Conservation (phyloP, 2,888 invertebrate genomes). For the Hesperia comma region DNA sequence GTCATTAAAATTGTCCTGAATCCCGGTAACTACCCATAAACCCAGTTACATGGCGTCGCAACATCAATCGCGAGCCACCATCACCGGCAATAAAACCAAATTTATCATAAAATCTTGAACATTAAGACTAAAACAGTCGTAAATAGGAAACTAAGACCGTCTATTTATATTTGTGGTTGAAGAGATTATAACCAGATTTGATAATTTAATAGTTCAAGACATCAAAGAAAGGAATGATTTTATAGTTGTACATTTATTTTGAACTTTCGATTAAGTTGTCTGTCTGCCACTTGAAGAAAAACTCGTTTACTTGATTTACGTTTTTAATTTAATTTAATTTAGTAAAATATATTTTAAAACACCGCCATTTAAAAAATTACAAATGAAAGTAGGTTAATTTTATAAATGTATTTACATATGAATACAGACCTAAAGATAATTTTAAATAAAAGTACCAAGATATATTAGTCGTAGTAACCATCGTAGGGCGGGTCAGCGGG, state of each 20-base stretch:
- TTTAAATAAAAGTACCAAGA: constrained; percentile 56
- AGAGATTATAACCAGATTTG: constrained; percentile 51
- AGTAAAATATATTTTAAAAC: not conserved
- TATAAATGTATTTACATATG: too few relatives aligned
- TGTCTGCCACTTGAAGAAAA: too few relatives aligned
- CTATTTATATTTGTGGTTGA: constrained; percentile 73
- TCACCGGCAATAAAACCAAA: constrained; percentile 68
- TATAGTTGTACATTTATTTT: not conserved
- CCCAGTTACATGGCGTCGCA: constrained; percentile 54
- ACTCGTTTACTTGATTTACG: too few relatives aligned
- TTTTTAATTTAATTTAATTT: too few relatives aligned
- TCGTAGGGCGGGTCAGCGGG: constrained; percentile 65
- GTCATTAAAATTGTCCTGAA: constrained; percentile 48
- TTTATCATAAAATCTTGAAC: constrained; percentile 80
- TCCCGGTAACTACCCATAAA: constrained; percentile 57
- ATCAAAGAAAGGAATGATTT: not conserved
- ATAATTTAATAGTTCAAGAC: constrained; percentile 40
- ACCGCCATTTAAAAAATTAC: not conserved
- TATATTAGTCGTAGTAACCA: constrained; percentile 25
- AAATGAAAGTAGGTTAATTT: too few relatives aligned
- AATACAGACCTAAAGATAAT: not conserved
- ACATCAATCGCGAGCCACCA: constrained; percentile 59
- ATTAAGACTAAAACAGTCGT: constrained; percentile 75
- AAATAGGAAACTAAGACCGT: constrained; percentile 78
- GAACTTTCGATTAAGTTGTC: too few relatives aligned